These are phyloP conservation scores for Melipona bicolor DNA, from an alignment of 2,888 invertebrate species.

Conservation along the genomic window DNA sequence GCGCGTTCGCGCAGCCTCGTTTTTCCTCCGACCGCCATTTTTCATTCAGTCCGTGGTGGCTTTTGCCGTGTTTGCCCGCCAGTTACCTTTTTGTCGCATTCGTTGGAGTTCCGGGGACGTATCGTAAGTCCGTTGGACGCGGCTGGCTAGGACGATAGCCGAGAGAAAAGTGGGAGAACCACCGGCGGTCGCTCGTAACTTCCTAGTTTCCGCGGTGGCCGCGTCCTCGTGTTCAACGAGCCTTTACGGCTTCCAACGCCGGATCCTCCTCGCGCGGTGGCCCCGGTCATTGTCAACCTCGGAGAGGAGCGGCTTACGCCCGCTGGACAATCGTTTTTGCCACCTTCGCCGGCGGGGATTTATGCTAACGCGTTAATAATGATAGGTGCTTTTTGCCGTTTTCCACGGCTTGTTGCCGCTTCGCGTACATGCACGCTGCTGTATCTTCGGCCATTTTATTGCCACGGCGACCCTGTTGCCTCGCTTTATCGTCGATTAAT, in stretches of 20 bases:
- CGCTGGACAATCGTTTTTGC: slow-evolving; percentile 65
- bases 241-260: slow-evolving; percentile 63
- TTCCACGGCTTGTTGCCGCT: slow-evolving; percentile 58
- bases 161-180: background rate
- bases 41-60: slow-evolving; percentile 29
- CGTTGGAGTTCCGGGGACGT: slow-evolving; percentile 55
- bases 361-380: slow-evolving; percentile 74
- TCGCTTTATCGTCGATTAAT: slow-evolving; percentile 73
- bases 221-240: slow-evolving; percentile 70
- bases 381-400: slow-evolving; percentile 68
- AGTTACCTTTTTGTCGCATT: slow-evolving; percentile 55
- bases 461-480: slow-evolving; percentile 53
- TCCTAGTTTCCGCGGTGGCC: slow-evolving; percentile 67
- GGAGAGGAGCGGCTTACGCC: slow-evolving; percentile 49
- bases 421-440: slow-evolving; percentile 45
- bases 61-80: slow-evolving; percentile 30
- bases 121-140: slow-evolving; percentile 47
- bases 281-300: slow-evolving; percentile 65
- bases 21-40: slow-evolving; percentile 45
- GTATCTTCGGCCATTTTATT: slow-evolving; percentile 72
- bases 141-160: slow-evolving; percentile 18
- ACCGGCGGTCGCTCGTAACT: slow-evolving; percentile 53
- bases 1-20: slow-evolving; percentile 35
- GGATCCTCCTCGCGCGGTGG: background rate
- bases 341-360: slow-evolving; percentile 60